Conservation (phyloP, 2,888 invertebrate genomes). For the Drosophila kambysellisi region DNA sequence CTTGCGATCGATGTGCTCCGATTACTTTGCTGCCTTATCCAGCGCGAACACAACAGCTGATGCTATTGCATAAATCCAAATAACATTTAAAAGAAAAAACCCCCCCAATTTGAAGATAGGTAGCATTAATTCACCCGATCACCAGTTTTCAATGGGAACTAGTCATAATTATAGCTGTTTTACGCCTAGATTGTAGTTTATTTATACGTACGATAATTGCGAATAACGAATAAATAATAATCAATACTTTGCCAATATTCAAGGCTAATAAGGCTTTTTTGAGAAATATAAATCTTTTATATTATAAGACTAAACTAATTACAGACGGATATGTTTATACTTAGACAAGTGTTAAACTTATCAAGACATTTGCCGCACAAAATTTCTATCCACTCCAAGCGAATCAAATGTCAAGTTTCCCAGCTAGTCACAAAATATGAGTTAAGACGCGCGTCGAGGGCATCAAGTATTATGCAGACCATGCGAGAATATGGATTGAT, state of each 20-base stretch:
- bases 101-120: background rate
- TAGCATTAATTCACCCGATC: background rate
- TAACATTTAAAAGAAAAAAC: background rate
- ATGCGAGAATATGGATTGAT: constrained; percentile 44
- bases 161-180: background rate
- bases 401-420: constrained; percentile 13
- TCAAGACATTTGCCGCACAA: constrained; percentile 3
- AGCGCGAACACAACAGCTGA: background rate
- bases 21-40: background rate
- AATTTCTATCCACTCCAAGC: constrained; percentile 14
- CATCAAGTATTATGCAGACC: constrained; percentile 47
- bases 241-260: background rate
- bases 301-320: constrained; percentile 6
- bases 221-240: background rate
- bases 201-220: background rate
- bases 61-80: constrained; percentile 2
- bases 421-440: constrained; percentile 26
- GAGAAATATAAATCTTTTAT: background rate
- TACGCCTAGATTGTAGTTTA: background rate
- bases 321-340: constrained; percentile 1
- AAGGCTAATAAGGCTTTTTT: background rate
- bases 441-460: constrained; percentile 29
- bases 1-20: constrained; percentile 12
- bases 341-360: constrained; percentile 8
- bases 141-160: background rate